Conservation (phyloP, 2,888 invertebrate genomes). For the Polydesmus complanatus region DNA sequence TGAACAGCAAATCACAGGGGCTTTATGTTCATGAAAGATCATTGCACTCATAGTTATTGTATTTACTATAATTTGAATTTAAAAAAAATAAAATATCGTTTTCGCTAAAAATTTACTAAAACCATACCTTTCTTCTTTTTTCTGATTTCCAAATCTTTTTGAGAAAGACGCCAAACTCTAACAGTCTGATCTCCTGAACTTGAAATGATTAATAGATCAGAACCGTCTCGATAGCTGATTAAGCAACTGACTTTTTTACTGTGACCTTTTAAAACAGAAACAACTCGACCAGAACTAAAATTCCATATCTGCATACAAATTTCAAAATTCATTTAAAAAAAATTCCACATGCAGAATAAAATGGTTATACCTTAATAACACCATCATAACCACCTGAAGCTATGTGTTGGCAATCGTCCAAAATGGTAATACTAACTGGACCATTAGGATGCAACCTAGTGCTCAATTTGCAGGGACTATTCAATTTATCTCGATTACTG, state of each 20-base stretch:
- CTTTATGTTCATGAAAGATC: not conserved
- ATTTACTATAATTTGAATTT: not conserved
- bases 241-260: constrained; percentile 38
- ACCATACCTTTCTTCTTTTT: not conserved
- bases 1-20: constrained; percentile 4
- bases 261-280: constrained; percentile 38
- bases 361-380: constrained; percentile 38
- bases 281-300: constrained; percentile 33
- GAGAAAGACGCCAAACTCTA: constrained; percentile 38
- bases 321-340: not conserved
- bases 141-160: not conserved
- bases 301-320: constrained; percentile 43
- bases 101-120: not conserved
- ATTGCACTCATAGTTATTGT: not conserved
- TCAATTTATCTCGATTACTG: constrained; percentile 31
- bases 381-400: constrained; percentile 38
- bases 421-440: constrained; percentile 43
- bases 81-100: not conserved
- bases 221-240: constrained; percentile 32
- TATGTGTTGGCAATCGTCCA: constrained; percentile 36
- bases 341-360: constrained; percentile 19
- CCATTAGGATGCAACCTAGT: constrained; percentile 42
- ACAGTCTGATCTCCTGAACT: constrained; percentile 43
- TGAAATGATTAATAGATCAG: constrained; percentile 44
- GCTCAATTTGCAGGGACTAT: constrained; percentile 2